phyloP scores from a whole-genome alignment of 1,140 invertebrate species.

The Apis florea region DNA sequence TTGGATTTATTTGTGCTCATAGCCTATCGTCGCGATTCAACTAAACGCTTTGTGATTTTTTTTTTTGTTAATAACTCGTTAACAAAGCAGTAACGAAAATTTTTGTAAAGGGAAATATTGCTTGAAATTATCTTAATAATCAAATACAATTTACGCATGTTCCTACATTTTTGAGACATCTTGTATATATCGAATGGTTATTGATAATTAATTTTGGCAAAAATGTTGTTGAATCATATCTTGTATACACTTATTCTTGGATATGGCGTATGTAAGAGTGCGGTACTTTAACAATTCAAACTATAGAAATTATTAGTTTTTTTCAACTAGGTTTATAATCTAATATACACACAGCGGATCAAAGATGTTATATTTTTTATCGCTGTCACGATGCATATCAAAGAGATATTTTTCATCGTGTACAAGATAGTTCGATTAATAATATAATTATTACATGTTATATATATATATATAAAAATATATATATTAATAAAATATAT shows the following conservation, averaged over 20 bases:
- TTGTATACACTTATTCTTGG: not conserved
- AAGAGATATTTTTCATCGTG: constrained; percentile 10
- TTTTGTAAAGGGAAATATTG: no score
- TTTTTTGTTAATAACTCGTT: no score
- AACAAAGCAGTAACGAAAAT: no score
- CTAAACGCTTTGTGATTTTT: no score
- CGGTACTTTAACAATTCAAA: not conserved
- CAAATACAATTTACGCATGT: no score
- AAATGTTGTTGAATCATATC: no score
- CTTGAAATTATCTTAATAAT: no score
- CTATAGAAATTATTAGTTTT: not conserved
- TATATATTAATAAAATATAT: not conserved
- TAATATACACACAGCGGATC: not conserved
- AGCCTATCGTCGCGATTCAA: no score
- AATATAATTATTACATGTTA: not conserved
- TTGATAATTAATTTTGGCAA: no score
- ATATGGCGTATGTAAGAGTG: not conserved
- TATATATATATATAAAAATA: not conserved
- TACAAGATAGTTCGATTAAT: not conserved
- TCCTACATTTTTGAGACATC: no score
- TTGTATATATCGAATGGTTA: no score
- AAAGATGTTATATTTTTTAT: not conserved
- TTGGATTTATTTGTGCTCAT: no score
- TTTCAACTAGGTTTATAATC: not conserved
- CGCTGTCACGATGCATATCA: not conserved